Evolutionary conservation across 2,113 vertebrate genomes (phyloP).

Genomic region (Orientallactaga bullata): DNA sequence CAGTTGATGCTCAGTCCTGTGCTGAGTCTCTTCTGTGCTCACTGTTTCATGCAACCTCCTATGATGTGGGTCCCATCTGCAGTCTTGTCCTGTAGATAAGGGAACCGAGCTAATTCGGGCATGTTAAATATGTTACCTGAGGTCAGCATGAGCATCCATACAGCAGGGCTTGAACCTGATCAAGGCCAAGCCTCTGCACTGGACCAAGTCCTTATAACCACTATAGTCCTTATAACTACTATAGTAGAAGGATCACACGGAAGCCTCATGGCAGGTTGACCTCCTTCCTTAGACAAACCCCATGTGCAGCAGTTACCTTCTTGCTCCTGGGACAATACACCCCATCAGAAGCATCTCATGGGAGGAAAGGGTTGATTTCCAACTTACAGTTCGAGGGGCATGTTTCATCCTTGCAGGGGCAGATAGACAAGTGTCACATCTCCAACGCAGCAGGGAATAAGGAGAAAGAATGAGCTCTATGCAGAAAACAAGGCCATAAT

Average conservation of each 20-base stretch:
- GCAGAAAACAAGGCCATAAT: too few relatives aligned
- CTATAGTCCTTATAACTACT: too few relatives aligned
- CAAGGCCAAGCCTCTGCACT: neutral
- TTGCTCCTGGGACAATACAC: too few relatives aligned
- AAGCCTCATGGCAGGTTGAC: rapidly evolving
- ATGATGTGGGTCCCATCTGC: neutral
- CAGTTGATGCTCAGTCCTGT: neutral
- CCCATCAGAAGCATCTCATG: too few relatives aligned
- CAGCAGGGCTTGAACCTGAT: neutral
- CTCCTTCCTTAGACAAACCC: neutral
- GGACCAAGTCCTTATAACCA: neutral
- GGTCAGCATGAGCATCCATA: neutral
- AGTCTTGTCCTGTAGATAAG: neutral
- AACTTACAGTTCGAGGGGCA: too few relatives aligned
- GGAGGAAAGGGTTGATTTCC: too few relatives aligned
- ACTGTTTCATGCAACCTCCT: neutral
- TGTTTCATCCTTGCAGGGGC: too few relatives aligned
- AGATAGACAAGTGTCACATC: too few relatives aligned
- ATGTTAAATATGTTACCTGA: neutral
- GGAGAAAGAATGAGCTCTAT: too few relatives aligned
- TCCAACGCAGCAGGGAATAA: too few relatives aligned
- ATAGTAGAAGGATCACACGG: too few relatives aligned
- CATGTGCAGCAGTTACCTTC: too few relatives aligned
- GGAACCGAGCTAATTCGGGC: neutral
- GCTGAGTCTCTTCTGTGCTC: neutral